Base-by-base conservation (phyloP, 2,797 vertebrate genomes). In the Galagoides demidoff region DNA sequence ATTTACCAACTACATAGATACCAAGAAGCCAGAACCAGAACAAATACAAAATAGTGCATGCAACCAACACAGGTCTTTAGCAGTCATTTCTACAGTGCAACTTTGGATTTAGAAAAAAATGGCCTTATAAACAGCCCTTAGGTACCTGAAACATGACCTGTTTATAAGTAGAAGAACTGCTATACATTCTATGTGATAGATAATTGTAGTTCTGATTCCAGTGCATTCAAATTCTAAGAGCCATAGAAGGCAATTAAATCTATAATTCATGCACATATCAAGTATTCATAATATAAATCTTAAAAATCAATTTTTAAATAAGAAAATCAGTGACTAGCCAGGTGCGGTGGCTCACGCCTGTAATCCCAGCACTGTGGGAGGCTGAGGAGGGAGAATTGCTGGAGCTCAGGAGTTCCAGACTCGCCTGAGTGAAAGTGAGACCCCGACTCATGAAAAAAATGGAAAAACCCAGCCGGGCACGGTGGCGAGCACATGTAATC, bases 301-400 rank as follows among this genome's bases (percentile, higher is more conserved):
- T 77, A 16, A 92, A 95, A 95, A 90, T 82, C 70, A 85, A 70
- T 64, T 76, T 29, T 12, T 85, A 52, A 95, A 90, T 88, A 84
- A 92, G n/a, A 81, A 96, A 89, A 91, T 37, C 6, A 59, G 45
- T 78, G 68, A 61, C 43, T 87, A 43, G n/a, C n/a, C n/a, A n/a
- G n/a, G n/a, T n/a, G n/a, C n/a, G n/a, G n/a, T n/a, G n/a, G n/a
- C n/a, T n/a, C n/a, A n/a, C n/a, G n/a, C n/a, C n/a, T n/a, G n/a
- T n/a, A n/a, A n/a, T n/a, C n/a, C n/a, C n/a, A n/a, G n/a, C n/a
- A n/a, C n/a, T n/a, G n/a, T n/a, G n/a, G n/a, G n/a, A n/a, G n/a
- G n/a, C n/a, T n/a, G n/a, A n/a, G n/a, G n/a, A n/a, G n/a, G n/a
- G n/a, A n/a, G n/a, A n/a, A n/a, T n/a, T n/a, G n/a, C n/a, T n/a